Conservation (phyloP, 2,113 vertebrate genomes). For the Bostrychus sinensis region DNA sequence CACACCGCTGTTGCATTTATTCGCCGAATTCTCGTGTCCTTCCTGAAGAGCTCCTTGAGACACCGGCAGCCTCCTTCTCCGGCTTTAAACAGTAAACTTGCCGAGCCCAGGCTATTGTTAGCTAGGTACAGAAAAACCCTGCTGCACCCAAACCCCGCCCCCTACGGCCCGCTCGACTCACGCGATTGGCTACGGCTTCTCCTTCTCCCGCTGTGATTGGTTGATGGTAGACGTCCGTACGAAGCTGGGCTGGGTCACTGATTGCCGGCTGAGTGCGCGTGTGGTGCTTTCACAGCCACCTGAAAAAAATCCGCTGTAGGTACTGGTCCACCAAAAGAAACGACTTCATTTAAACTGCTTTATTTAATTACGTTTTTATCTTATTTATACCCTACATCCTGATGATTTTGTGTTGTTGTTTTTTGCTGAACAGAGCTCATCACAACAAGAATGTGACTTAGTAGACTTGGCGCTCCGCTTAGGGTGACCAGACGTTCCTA, state of each 20-base stretch:
- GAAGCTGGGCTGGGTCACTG: slow-evolving; percentile 29
- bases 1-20: slow-evolving; percentile 45
- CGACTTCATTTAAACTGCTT: too few relatives aligned
- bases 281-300: slow-evolving; percentile 17
- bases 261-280: background rate
- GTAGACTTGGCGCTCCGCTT: too few relatives aligned
- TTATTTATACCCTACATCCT: too few relatives aligned
- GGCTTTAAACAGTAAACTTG: slow-evolving; percentile 62
- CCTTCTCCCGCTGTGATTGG: slow-evolving; percentile 48
- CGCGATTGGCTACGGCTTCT: slow-evolving; percentile 40
- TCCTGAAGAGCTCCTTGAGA: slow-evolving; percentile 23
- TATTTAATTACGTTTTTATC: too few relatives aligned
- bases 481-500: too few relatives aligned
- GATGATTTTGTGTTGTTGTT: too few relatives aligned
- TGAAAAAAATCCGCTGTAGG: too few relatives aligned
- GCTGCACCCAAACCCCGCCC: slow-evolving; percentile 71
- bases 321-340: too few relatives aligned
- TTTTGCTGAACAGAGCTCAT: too few relatives aligned
- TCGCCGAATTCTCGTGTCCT: slow-evolving; percentile 28
- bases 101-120: slow-evolving; percentile 76
- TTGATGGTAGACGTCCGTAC: slow-evolving; percentile 22
- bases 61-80: slow-evolving; percentile 37
- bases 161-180: background rate
- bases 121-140: slow-evolving; percentile 56
- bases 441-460: too few relatives aligned